These are phyloP conservation scores for Rhyacophila evoluta DNA, from an alignment of 2,888 invertebrate species.

Conservation along the genomic window DNA sequence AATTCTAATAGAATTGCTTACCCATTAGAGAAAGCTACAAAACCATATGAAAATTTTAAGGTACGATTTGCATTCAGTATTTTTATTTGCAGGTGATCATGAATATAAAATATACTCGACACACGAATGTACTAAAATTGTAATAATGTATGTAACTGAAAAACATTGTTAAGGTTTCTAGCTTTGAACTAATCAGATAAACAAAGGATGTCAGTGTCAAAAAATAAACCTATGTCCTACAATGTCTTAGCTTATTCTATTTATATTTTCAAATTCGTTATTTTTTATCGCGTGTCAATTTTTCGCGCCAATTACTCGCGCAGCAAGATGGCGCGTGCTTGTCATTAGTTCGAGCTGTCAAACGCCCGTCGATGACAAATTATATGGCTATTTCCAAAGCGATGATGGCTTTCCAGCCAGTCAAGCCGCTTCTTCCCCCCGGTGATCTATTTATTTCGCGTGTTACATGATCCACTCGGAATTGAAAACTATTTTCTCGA, in stretches of 20 bases:
- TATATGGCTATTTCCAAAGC: slow-evolving; percentile 19
- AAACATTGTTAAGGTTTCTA: no score
- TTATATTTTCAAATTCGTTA: slow-evolving; percentile 36
- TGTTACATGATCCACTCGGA: slow-evolving; percentile 6
- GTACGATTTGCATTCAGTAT: no score
- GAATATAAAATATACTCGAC: no score
- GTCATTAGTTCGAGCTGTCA: slow-evolving; percentile 16
- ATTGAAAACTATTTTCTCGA: not conserved
- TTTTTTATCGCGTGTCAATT: slow-evolving; percentile 43
- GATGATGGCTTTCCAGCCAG: slow-evolving; percentile 19
- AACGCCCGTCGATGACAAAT: slow-evolving; percentile 24
- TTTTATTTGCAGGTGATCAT: no score
- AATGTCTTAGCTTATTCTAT: slow-evolving; percentile 25
- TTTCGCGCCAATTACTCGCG: slow-evolving; percentile 42
- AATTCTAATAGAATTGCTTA: no score
- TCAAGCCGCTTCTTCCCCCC: not conserved
- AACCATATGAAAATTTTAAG: no score
- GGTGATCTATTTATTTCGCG: slow-evolving; percentile 7
- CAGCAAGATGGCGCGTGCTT: slow-evolving; percentile 3
- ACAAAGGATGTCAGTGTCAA: not conserved
- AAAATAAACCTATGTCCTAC: not conserved
- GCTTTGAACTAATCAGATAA: not conserved
- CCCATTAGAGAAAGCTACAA: no score
- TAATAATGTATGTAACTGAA: no score
- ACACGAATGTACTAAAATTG: no score